phyloP scores from a whole-genome alignment of 2,797 vertebrate genomes.

The Mustela erminea region DNA sequence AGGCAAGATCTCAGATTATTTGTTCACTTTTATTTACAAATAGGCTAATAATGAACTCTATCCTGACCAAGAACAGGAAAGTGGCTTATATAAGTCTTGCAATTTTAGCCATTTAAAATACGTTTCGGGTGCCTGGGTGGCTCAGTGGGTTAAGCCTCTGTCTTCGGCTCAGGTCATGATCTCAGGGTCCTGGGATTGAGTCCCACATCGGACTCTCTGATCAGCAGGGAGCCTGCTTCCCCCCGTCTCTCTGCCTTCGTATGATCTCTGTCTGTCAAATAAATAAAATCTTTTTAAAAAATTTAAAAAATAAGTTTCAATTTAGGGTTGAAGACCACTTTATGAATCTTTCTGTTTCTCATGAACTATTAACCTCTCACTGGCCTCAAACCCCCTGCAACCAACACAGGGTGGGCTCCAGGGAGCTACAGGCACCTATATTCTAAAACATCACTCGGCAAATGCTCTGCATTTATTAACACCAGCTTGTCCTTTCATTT shows the following conservation, averaged over 20 bases:
- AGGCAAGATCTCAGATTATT: not conserved
- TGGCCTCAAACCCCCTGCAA: not conserved
- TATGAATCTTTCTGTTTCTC: slow-evolving; percentile 31
- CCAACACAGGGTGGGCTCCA: not conserved
- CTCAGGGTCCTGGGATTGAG: too few species aligned
- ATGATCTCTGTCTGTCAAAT: too few species aligned
- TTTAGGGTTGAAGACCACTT: slow-evolving; percentile 16
- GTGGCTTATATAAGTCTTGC: not conserved
- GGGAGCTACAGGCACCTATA: not conserved
- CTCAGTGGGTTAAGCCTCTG: too few species aligned
- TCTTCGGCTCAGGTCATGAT: too few species aligned
- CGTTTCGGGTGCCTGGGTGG: not conserved
- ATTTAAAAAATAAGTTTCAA: not conserved
- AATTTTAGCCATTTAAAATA: not conserved
- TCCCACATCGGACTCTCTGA: too few species aligned
- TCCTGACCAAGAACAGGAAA: not conserved
- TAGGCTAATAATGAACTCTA: not conserved
- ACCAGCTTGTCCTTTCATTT: slow-evolving; percentile 23
- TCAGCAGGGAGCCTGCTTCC: too few species aligned
- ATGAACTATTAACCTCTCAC: not conserved
- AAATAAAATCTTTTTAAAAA: too few species aligned
- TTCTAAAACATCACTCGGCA: slow-evolving; percentile 32
- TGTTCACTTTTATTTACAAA: slow-evolving; percentile 30
- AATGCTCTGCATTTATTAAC: slow-evolving; percentile 26
- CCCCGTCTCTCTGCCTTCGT: too few species aligned